These are phyloP conservation scores for Patiria pectinifera DNA, from an alignment of 53 echinoderm and acorn worm genomes.

Conservation along the genomic window DNA sequence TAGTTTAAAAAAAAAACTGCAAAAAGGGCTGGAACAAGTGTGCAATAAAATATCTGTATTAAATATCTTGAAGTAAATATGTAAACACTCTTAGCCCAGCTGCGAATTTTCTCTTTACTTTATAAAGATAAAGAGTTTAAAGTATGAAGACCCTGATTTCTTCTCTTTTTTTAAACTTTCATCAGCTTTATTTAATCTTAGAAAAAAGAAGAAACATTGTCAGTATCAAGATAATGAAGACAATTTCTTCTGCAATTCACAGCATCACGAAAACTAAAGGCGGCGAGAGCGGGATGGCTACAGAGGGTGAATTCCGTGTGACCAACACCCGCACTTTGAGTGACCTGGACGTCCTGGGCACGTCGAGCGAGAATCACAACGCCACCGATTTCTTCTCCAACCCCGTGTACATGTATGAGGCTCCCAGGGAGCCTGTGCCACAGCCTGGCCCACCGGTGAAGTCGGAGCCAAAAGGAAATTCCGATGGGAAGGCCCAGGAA, in stretches of 20 bases:
- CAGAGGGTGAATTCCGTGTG: constrained; percentile 49
- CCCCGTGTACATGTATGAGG: constrained; percentile 47
- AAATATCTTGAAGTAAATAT: too few species aligned
- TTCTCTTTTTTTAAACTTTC: too few species aligned
- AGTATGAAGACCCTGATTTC: too few species aligned
- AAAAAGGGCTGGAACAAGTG: too few species aligned
- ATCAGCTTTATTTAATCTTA: too few species aligned
- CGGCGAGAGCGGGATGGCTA: background rate
- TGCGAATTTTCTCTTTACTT: background rate
- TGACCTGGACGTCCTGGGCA: constrained; percentile 55
- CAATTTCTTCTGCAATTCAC: background rate
- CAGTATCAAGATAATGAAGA: too few species aligned
- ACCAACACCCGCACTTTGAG: constrained; percentile 5
- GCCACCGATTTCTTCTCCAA: constrained; percentile 52
- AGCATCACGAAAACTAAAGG: constrained; percentile 6
- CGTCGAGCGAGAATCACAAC: background rate
- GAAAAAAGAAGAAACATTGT: too few species aligned
- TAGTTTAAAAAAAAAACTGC: too few species aligned
- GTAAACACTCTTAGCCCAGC: background rate
- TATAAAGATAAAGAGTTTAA: too few species aligned
- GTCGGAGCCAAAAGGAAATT: background rate
- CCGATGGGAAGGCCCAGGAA: background rate
- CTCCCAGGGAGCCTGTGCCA: constrained; percentile 2
- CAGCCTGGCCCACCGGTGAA: constrained; percentile 25
- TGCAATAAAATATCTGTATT: too few species aligned